phyloP scores from a whole-genome alignment of 2,888 invertebrate genomes.

The Ophion slaviceki region DNA sequence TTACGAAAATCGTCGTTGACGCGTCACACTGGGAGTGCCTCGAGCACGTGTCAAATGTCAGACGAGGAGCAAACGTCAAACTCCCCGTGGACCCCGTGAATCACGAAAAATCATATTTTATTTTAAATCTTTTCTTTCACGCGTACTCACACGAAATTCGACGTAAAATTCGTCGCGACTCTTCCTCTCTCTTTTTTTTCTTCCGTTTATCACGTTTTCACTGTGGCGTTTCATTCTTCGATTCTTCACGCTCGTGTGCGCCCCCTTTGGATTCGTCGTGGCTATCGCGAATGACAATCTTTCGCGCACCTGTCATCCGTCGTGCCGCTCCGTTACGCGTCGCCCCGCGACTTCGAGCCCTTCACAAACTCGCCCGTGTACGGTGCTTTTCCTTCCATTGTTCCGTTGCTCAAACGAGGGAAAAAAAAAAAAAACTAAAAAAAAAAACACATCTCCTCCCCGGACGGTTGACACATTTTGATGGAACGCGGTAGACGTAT shows the following conservation, averaged over 20 bases:
- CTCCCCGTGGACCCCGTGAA: neutral
- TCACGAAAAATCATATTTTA: neutral
- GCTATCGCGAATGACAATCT: conserved; percentile 60
- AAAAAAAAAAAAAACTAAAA: neutral
- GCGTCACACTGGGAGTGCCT: conserved; percentile 21
- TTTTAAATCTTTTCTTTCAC: neutral
- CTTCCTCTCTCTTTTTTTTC: neutral
- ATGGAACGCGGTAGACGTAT: no score
- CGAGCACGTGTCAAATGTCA: conserved; percentile 56
- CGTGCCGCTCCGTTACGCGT: conserved; percentile 58
- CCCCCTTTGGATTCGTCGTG: conserved; percentile 34
- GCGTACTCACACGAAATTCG: neutral
- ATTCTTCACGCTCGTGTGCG: conserved; percentile 46
- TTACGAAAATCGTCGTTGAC: conserved; percentile 25
- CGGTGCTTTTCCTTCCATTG: conserved; percentile 22
- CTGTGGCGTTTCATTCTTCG: conserved; percentile 25
- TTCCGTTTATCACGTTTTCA: conserved; percentile 9
- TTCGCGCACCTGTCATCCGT: conserved; percentile 62
- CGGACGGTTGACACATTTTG: no score
- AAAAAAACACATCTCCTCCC: neutral
- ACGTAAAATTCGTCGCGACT: neutral
- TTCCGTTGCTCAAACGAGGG: neutral
- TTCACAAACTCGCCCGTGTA: conserved; percentile 19
- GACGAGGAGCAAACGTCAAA: conserved; percentile 11
- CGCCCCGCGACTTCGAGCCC: conserved; percentile 38